Base-by-base conservation (phyloP, 1,140 invertebrate genomes). In the Acromyrmex heyeri region DNA sequence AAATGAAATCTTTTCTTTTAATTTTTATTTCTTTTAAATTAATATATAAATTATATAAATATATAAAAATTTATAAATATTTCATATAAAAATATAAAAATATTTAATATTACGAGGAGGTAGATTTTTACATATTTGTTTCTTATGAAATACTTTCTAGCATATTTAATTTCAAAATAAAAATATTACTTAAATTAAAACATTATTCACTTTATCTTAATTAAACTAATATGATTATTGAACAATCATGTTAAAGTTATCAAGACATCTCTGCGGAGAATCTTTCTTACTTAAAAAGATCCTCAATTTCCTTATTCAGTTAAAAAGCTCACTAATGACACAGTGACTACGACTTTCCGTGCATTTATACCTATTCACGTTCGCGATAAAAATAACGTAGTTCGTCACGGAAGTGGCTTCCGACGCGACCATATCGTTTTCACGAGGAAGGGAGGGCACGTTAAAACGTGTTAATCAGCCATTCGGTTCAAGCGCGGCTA, bases 401-500 rank as follows among this genome's bases (percentile, higher is more conserved):
- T 14, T 75, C 55, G 79, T 83, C 38, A 83, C 79, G 69, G 57
- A 83, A 73, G 79, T 61, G 67, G 55, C 69, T 83, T 83, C 79
- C 69, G 69, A 83, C 55, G 69, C 69, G 14, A 61, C 79, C 38
- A 30, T 73, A 83, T 83, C 79, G 79, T 83, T 83, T 85, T 65
- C 83, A 78, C 48, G 77, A 38, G 70, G 57, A 73, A 53, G 53
- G 57, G 61, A 65, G 82, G n/a, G 76, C 12, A 7, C n/a, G 62
- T 79, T 82, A 73, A 86, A 82, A 83, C 44, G 67, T 64, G 82
- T 69, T 87, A 86, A 87, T 87, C 67, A 86, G 83, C 82, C 57
- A 64, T 79, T 61, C 48, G 65, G 65, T 61, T 78, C 53, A 53
- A 73, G 77, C 86, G 72, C 87, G 78, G 55, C 87, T 91, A 91